Evolutionary conservation across 2,113 vertebrate species (phyloP), one percentile per base, ranked within the genome.

Genomic region (Myanophis thanlyinensis): DNA sequence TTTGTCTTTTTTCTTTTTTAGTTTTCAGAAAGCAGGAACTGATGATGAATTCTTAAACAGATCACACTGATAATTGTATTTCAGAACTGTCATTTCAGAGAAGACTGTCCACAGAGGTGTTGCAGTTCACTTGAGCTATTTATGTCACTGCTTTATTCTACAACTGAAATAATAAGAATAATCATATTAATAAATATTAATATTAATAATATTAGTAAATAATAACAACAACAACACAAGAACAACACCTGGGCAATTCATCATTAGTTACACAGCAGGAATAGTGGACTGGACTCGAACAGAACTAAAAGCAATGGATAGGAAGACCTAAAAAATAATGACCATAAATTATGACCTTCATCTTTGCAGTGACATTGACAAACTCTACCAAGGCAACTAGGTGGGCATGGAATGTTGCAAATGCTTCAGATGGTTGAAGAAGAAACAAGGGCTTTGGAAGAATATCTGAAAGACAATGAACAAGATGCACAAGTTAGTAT

Each of bases 41-140:
- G 97, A 97, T 98, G 98, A 98, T 98, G 98, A 98, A 99, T 99
- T 98, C 98, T 98, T 98, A 98, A 99, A 98, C 98, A 98, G 98
- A 99, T 99, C 98, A 98, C 96, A 97, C 98, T 98, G 98, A 99
- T 99, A 99, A 99, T 99, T 98, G 98, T 99, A 98, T 99, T 98
- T 99, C 98, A 97, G 98, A 98, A 97, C 98, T 99, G 99, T 99
- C 99, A 99, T 96, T 96, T 94, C 95, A 93, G 97, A 97, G 98
- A 98, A 97, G 97, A 98, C 98, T 98, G 98, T 98, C 98, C 98
- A 97, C 97, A 94, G 98, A 97, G 98, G 97, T 95, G 96, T 96
- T 96, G 97, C 96, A 96, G 97, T 98, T 97, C 97, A 97, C 97
- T 97, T 96, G 98, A 98, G 98, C 98, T 98, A 97, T 98, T 97